Base-by-base conservation (phyloP, 2,888 invertebrate species). In the Folsomia candida region DNA sequence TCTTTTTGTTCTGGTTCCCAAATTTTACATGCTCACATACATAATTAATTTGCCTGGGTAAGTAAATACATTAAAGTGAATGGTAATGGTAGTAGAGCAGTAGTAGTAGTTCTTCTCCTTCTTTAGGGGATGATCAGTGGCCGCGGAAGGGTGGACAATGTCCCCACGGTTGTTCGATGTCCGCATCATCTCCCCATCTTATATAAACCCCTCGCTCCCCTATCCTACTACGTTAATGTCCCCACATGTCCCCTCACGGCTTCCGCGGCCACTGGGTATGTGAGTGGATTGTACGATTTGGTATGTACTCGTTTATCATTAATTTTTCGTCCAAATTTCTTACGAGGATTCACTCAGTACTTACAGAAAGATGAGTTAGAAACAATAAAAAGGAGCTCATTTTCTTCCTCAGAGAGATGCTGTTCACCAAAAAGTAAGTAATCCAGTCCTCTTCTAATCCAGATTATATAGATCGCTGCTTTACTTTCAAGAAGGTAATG, bases 401-500 rank as follows among this genome's bases (percentile, higher is more conserved):
- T 37, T 37, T 37, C 29, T n/a, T n/a, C 20, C 63, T 28, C 18
- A 37, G 37, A 37, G 29, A 65, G 47, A 22, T 26, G 51, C 47
- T 51, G 65, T 24, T 29, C 14, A 27, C n/a, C n/a, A n/a, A n/a
- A n/a, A n/a, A n/a, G n/a, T n/a, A n/a, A 51, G 22, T 63, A 27
- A 28, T n/a, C 27, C 9, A 26, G 2, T 61, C 29, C 29, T 9
- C n/a, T 26, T 29, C 2, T 29, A 65, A 22, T 64, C 29, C 29
- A 47, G 18, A 24, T 51, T 24, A 66, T 65, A 47, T 58, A 28
- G 22, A 58, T 59, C 24, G 4, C 25, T 59, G 6, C 9, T 51
- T 67, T 51, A 60, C 60, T 60, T 51, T 60, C 4, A 37, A 4
- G 37, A 59, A 62, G 58, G 69, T 62, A 69, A 58, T 63, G 69